These are phyloP conservation scores for Carollia perspicillata DNA, from an alignment of 2,113 vertebrate genomes.

Conservation along the genomic window DNA sequence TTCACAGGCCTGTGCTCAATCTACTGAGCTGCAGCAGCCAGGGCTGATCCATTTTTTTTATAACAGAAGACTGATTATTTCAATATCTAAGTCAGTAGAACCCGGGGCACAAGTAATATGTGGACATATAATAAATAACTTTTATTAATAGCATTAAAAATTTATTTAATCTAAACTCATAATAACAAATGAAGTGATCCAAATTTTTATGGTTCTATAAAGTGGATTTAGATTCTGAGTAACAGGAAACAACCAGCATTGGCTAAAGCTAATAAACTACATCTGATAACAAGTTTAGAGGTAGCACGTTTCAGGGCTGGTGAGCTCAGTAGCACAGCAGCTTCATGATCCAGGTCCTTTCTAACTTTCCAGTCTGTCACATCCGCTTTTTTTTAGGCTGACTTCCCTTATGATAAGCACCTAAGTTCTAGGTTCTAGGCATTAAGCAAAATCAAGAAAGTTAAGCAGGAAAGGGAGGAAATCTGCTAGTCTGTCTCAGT, in stretches of 20 bases:
- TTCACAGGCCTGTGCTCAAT: no score
- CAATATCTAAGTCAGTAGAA: background rate
- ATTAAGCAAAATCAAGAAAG: background rate
- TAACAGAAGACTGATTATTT: background rate
- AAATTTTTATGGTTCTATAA: background rate
- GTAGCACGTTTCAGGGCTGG: fast-evolving
- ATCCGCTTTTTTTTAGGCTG: background rate
- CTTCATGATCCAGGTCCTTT: background rate
- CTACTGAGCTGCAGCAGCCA: no score
- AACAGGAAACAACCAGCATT: background rate
- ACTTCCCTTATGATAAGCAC: background rate
- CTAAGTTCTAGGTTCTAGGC: background rate
- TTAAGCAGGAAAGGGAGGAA: background rate
- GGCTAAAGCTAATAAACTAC: background rate
- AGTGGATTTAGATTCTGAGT: background rate
- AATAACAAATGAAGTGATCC: background rate
- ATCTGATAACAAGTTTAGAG: background rate
- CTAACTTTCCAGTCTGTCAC: background rate
- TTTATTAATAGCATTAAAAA: background rate
- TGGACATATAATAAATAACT: background rate
- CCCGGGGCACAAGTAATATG: background rate
- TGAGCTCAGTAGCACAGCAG: background rate
- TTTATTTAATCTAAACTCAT: background rate
- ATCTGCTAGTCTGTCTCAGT: background rate
- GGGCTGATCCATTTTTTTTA: no score